These are phyloP conservation scores for Bovichtus variegatus DNA, from an alignment of 2,797 vertebrate species.

Conservation along the genomic window DNA sequence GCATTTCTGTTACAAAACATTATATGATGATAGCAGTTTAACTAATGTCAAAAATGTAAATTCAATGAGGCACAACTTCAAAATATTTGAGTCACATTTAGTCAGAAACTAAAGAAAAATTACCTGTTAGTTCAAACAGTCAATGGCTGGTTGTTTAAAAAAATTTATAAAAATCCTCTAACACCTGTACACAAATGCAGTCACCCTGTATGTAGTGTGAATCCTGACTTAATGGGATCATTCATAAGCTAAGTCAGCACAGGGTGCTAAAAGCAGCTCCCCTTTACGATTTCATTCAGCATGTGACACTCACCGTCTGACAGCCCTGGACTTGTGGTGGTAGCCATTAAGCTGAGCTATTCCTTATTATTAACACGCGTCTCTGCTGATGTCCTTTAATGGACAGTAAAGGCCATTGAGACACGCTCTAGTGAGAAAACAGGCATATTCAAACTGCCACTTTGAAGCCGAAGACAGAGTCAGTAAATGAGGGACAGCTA, in stretches of 20 bases:
- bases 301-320: slow-evolving; percentile 34
- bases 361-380: slow-evolving; percentile 64
- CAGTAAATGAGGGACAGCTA: slow-evolving; percentile 32
- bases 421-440: slow-evolving; percentile 58
- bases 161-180: background rate
- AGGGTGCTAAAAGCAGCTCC: slow-evolving; percentile 50
- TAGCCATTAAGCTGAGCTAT: slow-evolving; percentile 57
- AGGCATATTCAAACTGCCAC: slow-evolving; percentile 56
- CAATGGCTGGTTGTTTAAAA: background rate
- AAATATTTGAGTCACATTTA: background rate
- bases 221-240: slow-evolving; percentile 40
- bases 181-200: slow-evolving; percentile 23
- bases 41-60: background rate
- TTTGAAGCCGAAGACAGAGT: slow-evolving; percentile 40
- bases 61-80: background rate
- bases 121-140: background rate
- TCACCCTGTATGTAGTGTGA: background rate
- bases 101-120: background rate
- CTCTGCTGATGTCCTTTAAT: slow-evolving; percentile 71
- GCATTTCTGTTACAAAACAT: background rate
- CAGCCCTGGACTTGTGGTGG: slow-evolving; percentile 38
- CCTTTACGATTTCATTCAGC: slow-evolving; percentile 52
- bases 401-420: slow-evolving; percentile 70
- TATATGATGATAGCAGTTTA: background rate
- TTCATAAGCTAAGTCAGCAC: slow-evolving; percentile 38